Percentiles rank a stretch among this genome's conserved stretches.
These are phyloP conservation scores for Cladorhizidae sp. DNA, from an alignment of 37 sponge, comb jelly and placozoan species.

Conservation along the genomic window DNA sequence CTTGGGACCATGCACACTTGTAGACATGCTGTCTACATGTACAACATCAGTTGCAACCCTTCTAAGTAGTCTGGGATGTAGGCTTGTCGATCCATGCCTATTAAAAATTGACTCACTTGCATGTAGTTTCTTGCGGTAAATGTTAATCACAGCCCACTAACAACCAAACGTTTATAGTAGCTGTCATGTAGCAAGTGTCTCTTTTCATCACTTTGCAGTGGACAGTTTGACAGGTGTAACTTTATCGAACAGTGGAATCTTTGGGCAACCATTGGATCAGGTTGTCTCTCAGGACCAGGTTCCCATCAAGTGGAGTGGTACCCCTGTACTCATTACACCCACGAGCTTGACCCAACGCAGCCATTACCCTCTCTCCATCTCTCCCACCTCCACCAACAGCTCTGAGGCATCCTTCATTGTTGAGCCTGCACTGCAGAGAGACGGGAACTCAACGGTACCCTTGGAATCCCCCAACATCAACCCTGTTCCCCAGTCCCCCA, in stretches of 20 bases:
- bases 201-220: background rate
- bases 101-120: too few species aligned
- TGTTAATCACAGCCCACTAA: too few species aligned
- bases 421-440: too few species aligned
- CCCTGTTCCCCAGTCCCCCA: conserved; percentile 16
- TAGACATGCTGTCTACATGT: too few species aligned
- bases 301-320: background rate
- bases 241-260: conserved; percentile 17
- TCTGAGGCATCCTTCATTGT: conserved; percentile 21
- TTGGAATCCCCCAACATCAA: conserved; percentile 10
- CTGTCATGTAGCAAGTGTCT: too few species aligned
- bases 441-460: background rate
- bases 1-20: too few species aligned
- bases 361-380: conserved; percentile 2
- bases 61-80: too few species aligned
- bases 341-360: background rate
- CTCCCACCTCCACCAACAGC: conserved; percentile 30
- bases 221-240: background rate
- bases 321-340: conserved; percentile 11
- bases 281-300: conserved; percentile 30
- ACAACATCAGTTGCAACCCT: too few species aligned
- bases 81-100: too few species aligned
- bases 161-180: too few species aligned
- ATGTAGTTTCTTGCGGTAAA: too few species aligned
- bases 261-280: conserved; percentile 56